These are phyloP conservation scores for Eptatretus atami DNA, from an alignment of 2,797 vertebrate genomes.

Conservation along the genomic window DNA sequence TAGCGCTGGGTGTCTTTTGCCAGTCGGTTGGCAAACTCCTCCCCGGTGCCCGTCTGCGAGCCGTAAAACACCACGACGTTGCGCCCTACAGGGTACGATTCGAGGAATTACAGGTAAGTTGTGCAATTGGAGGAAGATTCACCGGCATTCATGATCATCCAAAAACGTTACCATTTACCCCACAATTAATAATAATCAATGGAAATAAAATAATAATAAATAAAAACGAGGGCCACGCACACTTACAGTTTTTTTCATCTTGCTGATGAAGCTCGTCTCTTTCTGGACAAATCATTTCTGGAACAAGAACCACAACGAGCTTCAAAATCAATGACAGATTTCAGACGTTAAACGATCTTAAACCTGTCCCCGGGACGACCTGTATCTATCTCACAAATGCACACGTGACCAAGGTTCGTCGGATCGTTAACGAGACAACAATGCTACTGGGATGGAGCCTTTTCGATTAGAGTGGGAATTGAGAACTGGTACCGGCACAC, in stretches of 20 bases:
- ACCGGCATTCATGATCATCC: neutral
- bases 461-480: no score
- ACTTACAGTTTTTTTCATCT: conserved; percentile 96
- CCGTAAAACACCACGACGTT: conserved; percentile 89
- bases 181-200: neutral
- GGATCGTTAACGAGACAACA: no score
- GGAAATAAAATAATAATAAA: no score
- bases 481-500: no score
- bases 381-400: no score
- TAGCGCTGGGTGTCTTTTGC: conserved; percentile 86
- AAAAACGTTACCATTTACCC: neutral
- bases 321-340: neutral
- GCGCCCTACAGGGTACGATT: conserved; percentile 17
- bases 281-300: conserved; percentile 24
- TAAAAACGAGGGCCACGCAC: neutral
- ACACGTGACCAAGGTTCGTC: no score
- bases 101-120: neutral
- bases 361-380: neutral
- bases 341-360: conserved; percentile 5
- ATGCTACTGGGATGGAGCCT: no score
- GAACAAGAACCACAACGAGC: conserved; percentile 10
- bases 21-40: conserved; percentile 71
- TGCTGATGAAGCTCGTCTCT: conserved; percentile 78
- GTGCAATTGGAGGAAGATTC: neutral
- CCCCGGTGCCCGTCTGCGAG: conserved; percentile 76